Evolutionary conservation across 2,888 invertebrate species (phyloP).

Genomic region (Poecilus cupreus): DNA sequence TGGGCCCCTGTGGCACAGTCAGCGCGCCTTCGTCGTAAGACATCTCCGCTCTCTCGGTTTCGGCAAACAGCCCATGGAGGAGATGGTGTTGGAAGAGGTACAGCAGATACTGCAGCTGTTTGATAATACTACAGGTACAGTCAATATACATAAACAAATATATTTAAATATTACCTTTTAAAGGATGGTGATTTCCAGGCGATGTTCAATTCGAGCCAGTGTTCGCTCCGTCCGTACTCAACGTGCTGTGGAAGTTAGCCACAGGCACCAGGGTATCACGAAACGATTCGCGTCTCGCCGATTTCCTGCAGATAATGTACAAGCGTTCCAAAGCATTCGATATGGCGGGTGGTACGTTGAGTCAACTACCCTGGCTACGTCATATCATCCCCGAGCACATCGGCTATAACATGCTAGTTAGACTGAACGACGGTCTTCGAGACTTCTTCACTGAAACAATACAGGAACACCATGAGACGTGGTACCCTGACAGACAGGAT

Average conservation of each 20-base stretch:
- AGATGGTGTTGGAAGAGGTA: slow-evolving; percentile 73
- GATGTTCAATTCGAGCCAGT: slow-evolving; percentile 62
- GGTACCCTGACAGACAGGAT: slow-evolving; percentile 71
- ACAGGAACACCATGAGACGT: slow-evolving; percentile 74
- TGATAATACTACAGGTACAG: slow-evolving; percentile 72
- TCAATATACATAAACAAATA: too few relatives aligned
- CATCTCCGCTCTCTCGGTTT: slow-evolving; percentile 80
- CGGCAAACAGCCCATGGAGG: slow-evolving; percentile 78
- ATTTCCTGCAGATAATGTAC: slow-evolving; percentile 73
- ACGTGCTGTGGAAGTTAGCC: slow-evolving; percentile 82
- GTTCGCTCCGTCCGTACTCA: slow-evolving; percentile 79
- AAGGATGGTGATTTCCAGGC: too few relatives aligned
- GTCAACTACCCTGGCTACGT: slow-evolving; percentile 79
- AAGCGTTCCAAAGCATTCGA: slow-evolving; percentile 74
- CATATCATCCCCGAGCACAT: slow-evolving; percentile 77
- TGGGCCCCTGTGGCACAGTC: slow-evolving; percentile 79
- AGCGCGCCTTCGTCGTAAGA: slow-evolving; percentile 80
- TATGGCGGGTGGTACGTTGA: slow-evolving; percentile 76
- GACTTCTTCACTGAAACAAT: slow-evolving; percentile 76
- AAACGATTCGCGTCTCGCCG: slow-evolving; percentile 71
- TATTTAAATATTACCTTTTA: too few relatives aligned
- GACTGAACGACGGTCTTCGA: slow-evolving; percentile 76
- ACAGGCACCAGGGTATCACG: slow-evolving; percentile 71
- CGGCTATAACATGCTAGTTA: slow-evolving; percentile 77
- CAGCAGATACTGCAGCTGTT: slow-evolving; percentile 67